phyloP scores from a whole-genome alignment of 2,113 vertebrate species.

The Sander vitreus region DNA sequence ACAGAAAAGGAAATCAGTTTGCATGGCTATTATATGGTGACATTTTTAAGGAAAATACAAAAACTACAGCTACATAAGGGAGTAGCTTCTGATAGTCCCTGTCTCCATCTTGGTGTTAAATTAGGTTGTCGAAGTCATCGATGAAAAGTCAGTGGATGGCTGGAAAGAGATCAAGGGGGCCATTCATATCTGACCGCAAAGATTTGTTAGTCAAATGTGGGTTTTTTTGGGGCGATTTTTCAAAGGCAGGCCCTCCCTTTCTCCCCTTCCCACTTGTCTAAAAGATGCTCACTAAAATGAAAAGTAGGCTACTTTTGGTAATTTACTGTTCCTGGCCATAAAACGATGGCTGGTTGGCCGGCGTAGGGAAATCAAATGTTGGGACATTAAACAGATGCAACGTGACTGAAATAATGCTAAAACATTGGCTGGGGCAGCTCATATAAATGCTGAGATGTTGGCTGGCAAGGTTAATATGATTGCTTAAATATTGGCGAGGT shows the following conservation, averaged over 20 bases:
- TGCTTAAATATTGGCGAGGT: constrained; percentile 64
- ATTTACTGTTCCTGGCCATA: constrained; percentile 59
- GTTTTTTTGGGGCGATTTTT: neutral
- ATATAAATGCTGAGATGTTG: constrained; percentile 55
- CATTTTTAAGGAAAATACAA: neutral
- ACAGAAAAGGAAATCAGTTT: neutral
- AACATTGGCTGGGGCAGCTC: constrained; percentile 47
- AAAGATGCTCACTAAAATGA: constrained; percentile 28
- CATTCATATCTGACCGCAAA: neutral
- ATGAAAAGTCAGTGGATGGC: neutral
- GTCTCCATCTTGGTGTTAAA: neutral
- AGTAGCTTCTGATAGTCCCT: neutral
- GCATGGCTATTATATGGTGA: neutral
- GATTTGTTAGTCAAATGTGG: neutral
- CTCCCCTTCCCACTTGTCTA: neutral
- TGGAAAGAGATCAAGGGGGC: neutral
- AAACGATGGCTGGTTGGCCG: constrained; percentile 33
- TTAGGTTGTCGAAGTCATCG: neutral
- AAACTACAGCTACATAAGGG: neutral
- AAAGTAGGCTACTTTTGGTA: constrained; percentile 37
- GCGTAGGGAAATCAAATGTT: constrained; percentile 35
- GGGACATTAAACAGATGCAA: constrained; percentile 63
- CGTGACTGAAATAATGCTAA: constrained; percentile 47
- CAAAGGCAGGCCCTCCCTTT: neutral
- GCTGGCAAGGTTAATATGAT: constrained; percentile 72